Conservation (phyloP, 2,888 invertebrate species). For the Plebejus anna region DNA sequence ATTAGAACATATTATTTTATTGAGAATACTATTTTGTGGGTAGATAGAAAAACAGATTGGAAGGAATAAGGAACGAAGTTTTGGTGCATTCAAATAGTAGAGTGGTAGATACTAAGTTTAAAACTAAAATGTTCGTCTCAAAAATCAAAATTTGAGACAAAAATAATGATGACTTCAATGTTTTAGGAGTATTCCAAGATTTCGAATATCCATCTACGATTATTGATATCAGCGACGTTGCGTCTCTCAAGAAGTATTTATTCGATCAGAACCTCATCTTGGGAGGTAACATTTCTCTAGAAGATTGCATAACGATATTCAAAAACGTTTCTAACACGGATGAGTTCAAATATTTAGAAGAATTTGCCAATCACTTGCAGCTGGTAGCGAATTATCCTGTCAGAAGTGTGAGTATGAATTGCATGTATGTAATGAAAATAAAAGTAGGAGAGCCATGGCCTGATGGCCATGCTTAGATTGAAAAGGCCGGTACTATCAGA, state of each 20-base stretch:
- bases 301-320: constrained; percentile 75
- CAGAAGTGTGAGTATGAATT: constrained; percentile 73
- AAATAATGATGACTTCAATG: neutral
- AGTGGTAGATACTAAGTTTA: too few species aligned
- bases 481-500: neutral
- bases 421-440: neutral
- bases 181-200: constrained; percentile 56
- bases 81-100: too few species aligned
- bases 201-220: constrained; percentile 54
- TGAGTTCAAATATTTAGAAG: constrained; percentile 74
- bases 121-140: too few species aligned
- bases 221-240: constrained; percentile 62
- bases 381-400: constrained; percentile 82
- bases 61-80: too few species aligned
- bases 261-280: constrained; percentile 68
- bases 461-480: neutral
- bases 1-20: too few species aligned
- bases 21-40: too few species aligned
- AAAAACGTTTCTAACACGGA: constrained; percentile 53
- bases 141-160: neutral
- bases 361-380: constrained; percentile 79
- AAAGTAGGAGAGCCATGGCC: neutral
- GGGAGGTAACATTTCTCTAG: constrained; percentile 80
- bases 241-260: constrained; percentile 50
- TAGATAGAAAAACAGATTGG: too few species aligned